These are phyloP conservation scores for Lordiphosa clarofinis DNA, from an alignment of 1,140 invertebrate genomes.

Conservation along the genomic window DNA sequence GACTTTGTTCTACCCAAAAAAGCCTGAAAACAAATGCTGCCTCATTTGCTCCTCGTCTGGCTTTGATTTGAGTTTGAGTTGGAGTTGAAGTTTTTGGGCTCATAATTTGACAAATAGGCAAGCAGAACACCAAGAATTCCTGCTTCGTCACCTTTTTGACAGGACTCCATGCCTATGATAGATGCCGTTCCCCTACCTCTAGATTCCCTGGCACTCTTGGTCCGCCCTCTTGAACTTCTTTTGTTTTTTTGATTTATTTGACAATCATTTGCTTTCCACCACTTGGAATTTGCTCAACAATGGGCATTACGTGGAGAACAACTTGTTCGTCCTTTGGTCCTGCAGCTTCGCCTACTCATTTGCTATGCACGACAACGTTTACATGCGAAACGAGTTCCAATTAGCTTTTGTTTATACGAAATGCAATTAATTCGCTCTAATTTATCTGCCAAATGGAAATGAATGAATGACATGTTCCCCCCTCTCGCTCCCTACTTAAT, in stretches of 20 bases:
- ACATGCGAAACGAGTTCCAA: constrained; percentile 77
- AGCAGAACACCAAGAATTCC: constrained; percentile 15
- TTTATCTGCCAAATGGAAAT: constrained; percentile 65
- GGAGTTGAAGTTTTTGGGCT: constrained; percentile 15
- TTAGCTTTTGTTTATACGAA: constrained; percentile 72
- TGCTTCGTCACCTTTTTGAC: constrained; percentile 70
- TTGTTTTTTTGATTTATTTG: constrained; percentile 71
- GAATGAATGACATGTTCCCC: constrained; percentile 33
- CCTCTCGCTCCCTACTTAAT: background rate
- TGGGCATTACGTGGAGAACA: constrained; percentile 65
- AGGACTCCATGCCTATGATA: constrained; percentile 36
- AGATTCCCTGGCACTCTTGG: background rate
- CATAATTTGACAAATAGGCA: constrained; percentile 70
- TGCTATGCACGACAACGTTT: constrained; percentile 62
- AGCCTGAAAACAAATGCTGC: constrained; percentile 47
- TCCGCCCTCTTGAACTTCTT: constrained; percentile 8
- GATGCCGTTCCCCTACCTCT: constrained; percentile 18
- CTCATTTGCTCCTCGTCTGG: constrained; percentile 67
- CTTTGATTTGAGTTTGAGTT: constrained; percentile 50
- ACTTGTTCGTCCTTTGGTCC: constrained; percentile 34
- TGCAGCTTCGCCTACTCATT: constrained; percentile 38
- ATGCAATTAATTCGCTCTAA: constrained; percentile 78
- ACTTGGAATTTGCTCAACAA: constrained; percentile 32
- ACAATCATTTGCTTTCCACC: constrained; percentile 65
- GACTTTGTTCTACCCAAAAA: constrained; percentile 4